Conservation (phyloP, 1,140 invertebrate genomes). For the Gyrodactylus bullatarudis region DNA sequence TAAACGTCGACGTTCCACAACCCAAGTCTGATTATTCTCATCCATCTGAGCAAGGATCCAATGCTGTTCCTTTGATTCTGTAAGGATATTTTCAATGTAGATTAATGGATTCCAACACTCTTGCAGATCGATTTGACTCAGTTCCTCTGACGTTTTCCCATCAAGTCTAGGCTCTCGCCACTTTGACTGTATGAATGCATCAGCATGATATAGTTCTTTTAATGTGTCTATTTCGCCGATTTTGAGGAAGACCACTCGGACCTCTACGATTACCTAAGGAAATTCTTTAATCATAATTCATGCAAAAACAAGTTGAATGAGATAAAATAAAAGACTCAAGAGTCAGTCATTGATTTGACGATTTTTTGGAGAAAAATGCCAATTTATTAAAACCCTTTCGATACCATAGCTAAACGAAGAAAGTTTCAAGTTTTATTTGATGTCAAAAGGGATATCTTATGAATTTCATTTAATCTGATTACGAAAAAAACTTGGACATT, state of each 20-base stretch:
- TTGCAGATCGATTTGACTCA: constrained; percentile 14
- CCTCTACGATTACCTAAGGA: constrained; percentile 10
- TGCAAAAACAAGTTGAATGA: too few relatives aligned
- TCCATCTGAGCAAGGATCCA: constrained; percentile 14
- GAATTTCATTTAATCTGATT: too few relatives aligned
- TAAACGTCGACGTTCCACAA: constrained; percentile 16
- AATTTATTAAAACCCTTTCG: too few relatives aligned
- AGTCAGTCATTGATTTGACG: too few relatives aligned
- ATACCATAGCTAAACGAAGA: too few relatives aligned
- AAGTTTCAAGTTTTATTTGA: too few relatives aligned
- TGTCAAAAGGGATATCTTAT: too few relatives aligned
- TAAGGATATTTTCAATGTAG: constrained; percentile 18
- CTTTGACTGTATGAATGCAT: constrained; percentile 14
- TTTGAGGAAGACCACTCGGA: constrained; percentile 15
- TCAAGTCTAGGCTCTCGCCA: constrained; percentile 15
- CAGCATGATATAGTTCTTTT: constrained; percentile 15
- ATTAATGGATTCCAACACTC: constrained; percentile 19
- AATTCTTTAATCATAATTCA: too few relatives aligned
- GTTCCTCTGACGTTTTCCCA: constrained; percentile 12
- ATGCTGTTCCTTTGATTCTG: constrained; percentile 15
- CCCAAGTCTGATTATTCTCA: constrained; percentile 15
- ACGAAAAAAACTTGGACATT: too few relatives aligned
- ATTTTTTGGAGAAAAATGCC: too few relatives aligned
- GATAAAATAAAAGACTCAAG: too few relatives aligned
- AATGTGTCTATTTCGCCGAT: constrained; percentile 16